Percentiles rank a stretch among this genome's conserved stretches.
Conservation (phyloP, 2,797 vertebrate genomes). For the Galagoides demidoff region DNA sequence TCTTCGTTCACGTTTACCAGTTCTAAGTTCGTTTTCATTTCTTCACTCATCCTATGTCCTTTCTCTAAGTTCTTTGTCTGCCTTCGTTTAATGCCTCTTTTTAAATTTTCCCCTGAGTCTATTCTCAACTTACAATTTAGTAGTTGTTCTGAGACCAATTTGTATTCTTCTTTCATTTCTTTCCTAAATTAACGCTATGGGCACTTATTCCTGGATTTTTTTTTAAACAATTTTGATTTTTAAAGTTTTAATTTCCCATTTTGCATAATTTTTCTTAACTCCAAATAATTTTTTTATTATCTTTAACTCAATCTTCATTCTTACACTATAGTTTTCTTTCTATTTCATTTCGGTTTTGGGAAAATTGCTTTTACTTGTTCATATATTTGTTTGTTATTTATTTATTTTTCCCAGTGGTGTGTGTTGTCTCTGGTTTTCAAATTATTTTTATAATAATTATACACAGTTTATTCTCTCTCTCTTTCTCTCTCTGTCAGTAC, state of each 20-base stretch:
- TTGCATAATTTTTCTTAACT: neutral
- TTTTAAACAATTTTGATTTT: neutral
- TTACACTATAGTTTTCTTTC: neutral
- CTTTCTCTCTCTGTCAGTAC: neutral
- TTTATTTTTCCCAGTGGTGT: neutral
- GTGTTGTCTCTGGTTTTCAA: neutral
- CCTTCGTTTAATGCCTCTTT: too few relatives aligned
- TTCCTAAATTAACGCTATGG: neutral
- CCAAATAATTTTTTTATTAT: neutral
- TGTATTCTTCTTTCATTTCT: neutral
- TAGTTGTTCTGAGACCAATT: too few relatives aligned
- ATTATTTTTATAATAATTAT: neutral
- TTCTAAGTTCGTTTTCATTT: too few relatives aligned
- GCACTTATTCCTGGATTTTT: neutral
- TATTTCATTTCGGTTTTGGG: neutral
- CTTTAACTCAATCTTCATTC: neutral
- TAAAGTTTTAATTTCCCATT: neutral
- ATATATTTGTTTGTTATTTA: neutral
- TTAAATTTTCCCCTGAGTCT: too few relatives aligned
- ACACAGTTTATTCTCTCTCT: neutral
- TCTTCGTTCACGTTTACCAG: too few relatives aligned
- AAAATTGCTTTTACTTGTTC: neutral
- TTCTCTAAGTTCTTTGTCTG: too few relatives aligned
- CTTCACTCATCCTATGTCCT: too few relatives aligned
- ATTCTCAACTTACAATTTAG: too few relatives aligned